Evolutionary conservation across 1,140 invertebrate species (phyloP).

Genomic region (Lordiphosa collinella): DNA sequence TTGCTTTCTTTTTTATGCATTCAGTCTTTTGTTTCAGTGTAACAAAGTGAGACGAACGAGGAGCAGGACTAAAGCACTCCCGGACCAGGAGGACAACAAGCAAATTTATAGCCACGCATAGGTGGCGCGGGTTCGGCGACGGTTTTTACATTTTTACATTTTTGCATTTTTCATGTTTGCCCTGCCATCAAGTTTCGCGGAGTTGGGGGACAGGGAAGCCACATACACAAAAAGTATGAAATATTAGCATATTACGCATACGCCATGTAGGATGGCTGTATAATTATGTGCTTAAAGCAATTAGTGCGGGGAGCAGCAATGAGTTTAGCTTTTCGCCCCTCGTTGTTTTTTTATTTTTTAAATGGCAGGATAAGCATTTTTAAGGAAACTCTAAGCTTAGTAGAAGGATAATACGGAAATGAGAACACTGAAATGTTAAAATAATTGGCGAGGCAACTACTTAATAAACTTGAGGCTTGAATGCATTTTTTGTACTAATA

Average conservation of each 20-base stretch:
- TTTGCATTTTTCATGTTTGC: slow-evolving; percentile 67
- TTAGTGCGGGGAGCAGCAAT: slow-evolving; percentile 40
- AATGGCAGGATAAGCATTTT: no score
- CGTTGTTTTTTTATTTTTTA: no score
- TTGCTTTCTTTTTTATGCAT: not conserved
- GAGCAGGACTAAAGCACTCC: slow-evolving; percentile 6
- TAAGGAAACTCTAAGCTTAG: no score
- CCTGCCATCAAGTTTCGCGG: slow-evolving; percentile 51
- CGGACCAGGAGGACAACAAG: slow-evolving; percentile 20
- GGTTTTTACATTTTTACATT: slow-evolving; percentile 47
- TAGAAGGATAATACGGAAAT: no score
- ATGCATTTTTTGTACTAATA: no score
- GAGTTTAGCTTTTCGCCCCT: slow-evolving; percentile 24
- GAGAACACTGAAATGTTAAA: no score
- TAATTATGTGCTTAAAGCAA: slow-evolving; percentile 68
- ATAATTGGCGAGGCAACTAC: no score
- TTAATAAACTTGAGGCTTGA: no score
- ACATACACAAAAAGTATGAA: slow-evolving; percentile 57
- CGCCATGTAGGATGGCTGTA: slow-evolving; percentile 52
- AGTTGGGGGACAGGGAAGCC: not conserved
- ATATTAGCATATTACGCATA: slow-evolving; percentile 69
- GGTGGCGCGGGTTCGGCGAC: slow-evolving; percentile 39
- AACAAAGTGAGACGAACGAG: slow-evolving; percentile 58
- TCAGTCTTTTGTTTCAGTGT: slow-evolving; percentile 61
- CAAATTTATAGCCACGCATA: slow-evolving; percentile 55